These are phyloP conservation scores for Dicentrarchus labrax DNA, from an alignment of 2,113 vertebrate genomes.

Conservation along the genomic window DNA sequence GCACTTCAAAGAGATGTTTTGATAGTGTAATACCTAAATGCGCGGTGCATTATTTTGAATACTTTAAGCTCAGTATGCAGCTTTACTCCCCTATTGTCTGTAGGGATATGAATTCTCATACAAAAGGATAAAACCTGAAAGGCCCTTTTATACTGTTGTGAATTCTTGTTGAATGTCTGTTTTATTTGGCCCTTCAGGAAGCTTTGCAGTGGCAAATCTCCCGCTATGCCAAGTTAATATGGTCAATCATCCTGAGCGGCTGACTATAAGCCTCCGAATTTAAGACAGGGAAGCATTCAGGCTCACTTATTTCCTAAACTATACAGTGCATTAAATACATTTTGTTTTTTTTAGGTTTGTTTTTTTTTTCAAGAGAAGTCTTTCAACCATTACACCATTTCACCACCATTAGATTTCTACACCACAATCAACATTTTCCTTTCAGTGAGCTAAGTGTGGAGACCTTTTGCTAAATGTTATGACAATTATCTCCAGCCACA, in stretches of 20 bases:
- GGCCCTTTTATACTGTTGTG: constrained; percentile 3
- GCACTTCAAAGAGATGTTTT: constrained; percentile 12
- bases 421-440: constrained; percentile 34
- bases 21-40: constrained; percentile 10
- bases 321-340: background rate
- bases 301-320: constrained; percentile 14
- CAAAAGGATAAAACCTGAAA: constrained; percentile 25
- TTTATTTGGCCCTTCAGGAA: constrained; percentile 38
- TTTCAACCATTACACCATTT: constrained; percentile 22
- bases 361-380: background rate
- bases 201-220: constrained; percentile 31
- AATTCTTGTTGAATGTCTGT: constrained; percentile 23
- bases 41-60: constrained; percentile 4
- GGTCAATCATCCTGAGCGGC: constrained; percentile 4
- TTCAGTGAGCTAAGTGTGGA: constrained; percentile 26
- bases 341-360: too few species aligned
- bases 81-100: constrained; percentile 28
- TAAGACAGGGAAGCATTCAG: constrained; percentile 24
- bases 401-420: constrained; percentile 32
- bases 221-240: constrained; percentile 28
- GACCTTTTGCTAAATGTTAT: constrained; percentile 60
- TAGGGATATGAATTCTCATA: constrained; percentile 25
- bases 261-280: constrained; percentile 32
- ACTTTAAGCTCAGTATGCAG: constrained; percentile 23
- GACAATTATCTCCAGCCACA: constrained; percentile 25